Conservation (phyloP, 2,888 invertebrate genomes). For the Pollenia griseotomentosa region DNA sequence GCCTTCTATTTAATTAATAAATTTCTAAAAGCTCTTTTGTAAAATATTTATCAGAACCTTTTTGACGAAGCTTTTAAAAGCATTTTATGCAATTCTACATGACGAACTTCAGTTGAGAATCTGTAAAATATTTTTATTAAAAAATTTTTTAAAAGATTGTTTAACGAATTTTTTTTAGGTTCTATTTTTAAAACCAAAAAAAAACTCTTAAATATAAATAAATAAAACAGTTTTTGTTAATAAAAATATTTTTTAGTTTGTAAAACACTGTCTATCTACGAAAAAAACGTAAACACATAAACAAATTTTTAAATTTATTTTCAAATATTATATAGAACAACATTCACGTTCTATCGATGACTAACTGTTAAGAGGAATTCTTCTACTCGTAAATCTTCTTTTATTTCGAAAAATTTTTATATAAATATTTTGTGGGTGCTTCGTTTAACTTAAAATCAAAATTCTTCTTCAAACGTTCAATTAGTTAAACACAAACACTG, state of each 20-base stretch:
- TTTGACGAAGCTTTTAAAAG: no score
- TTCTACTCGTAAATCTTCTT: constrained; percentile 1
- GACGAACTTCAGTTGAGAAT: no score
- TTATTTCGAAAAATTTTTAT: not conserved
- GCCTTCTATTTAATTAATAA: no score
- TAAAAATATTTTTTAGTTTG: not conserved
- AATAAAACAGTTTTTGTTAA: constrained; percentile 18
- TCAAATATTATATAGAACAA: constrained; percentile 26
- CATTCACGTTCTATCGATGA: constrained; percentile 29
- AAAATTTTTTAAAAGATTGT: no score
- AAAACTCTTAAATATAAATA: no score
- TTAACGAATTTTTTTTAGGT: no score
- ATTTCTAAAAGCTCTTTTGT: no score
- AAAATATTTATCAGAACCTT: no score
- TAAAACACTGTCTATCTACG: constrained; percentile 30
- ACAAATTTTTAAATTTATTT: not conserved
- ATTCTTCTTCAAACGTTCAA: not conserved
- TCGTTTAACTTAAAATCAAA: constrained; percentile 38
- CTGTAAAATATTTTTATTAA: no score
- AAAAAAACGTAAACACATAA: not conserved
- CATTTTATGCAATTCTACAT: no score
- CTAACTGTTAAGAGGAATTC: constrained; percentile 46
- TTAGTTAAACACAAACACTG: constrained; percentile 43
- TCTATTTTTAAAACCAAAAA: no score
- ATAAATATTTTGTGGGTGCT: constrained; percentile 8